These are phyloP conservation scores for Gadopsis marmoratus DNA, from an alignment of 2,797 vertebrate species.

Conservation along the genomic window DNA sequence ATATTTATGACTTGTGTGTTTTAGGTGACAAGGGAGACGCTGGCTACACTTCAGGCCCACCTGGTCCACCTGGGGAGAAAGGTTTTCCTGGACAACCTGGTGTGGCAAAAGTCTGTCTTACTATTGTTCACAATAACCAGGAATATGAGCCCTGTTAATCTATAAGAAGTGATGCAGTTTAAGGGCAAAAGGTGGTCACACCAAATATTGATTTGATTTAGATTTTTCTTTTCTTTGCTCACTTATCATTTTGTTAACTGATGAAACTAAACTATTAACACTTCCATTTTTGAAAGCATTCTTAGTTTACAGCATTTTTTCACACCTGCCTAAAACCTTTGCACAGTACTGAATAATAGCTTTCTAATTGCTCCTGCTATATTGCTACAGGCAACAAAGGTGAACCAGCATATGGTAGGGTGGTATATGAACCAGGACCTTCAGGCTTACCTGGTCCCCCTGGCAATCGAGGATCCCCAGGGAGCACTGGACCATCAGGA, in stretches of 20 bases:
- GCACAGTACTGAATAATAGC: not conserved
- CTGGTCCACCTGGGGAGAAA: conserved; percentile 57
- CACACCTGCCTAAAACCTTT: too few relatives aligned
- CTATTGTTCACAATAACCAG: conserved; percentile 1
- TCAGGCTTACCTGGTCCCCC: conserved; percentile 83
- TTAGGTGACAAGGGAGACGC: conserved; percentile 64
- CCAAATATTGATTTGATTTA: too few relatives aligned
- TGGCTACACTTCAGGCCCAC: conserved; percentile 45
- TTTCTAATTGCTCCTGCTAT: conserved; percentile 14
- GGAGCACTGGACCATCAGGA: conserved; percentile 61
- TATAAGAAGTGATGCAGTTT: too few relatives aligned
- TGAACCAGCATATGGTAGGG: conserved; percentile 68
- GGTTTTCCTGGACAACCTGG: conserved; percentile 86
- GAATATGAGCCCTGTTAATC: not conserved
- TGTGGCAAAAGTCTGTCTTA: conserved; percentile 36
- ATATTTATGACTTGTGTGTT: conserved; percentile 27
- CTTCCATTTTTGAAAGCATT: too few relatives aligned
- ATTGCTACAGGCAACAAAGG: conserved; percentile 61
- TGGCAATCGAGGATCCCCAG: conserved; percentile 82
- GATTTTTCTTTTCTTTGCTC: too few relatives aligned
- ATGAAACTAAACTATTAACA: too few relatives aligned
- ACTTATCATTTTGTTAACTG: too few relatives aligned
- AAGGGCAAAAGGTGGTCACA: too few relatives aligned
- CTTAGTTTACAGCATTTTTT: too few relatives aligned
- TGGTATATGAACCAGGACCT: conserved; percentile 82